Evolutionary conservation across 2,797 vertebrate genomes (phyloP), one percentile per base, ranked within the genome.

Genomic region (Gambelia wislizenii): DNA sequence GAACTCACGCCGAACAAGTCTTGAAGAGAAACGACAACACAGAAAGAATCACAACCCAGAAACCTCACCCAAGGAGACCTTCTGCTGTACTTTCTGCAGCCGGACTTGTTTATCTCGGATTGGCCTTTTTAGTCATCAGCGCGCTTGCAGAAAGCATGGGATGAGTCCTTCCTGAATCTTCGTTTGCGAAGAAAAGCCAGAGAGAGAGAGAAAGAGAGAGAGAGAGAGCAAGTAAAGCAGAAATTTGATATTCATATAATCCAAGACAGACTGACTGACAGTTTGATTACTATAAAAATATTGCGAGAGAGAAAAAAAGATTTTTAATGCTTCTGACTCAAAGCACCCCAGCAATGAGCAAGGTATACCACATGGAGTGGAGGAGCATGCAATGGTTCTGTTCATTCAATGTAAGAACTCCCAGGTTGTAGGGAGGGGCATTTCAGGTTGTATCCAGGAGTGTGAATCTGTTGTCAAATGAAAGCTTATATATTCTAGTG

Each of bases 381-480:
- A 44, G 18, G 30, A 72, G 4, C 18, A 44, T 56, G 49, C 64
- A 76, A 3, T 85, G 76, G 75, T 67, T 47, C 22, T n/a, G 33
- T 89, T 80, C 16, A 81, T 85, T 81, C 54, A 64, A 44, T 61
- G 59, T 49, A 80, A 49, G 42, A 61, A 85, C 81, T 25, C 52
- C 75, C 6, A 12, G 18, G 59, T 85, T 59, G 13, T 61, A 36
- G 76, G 83, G 85, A 67, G n/a, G 25, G 42, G 10, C 81, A 61
- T 49, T 85, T 89, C 64, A 85, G 61, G 69, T 42, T n/a, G 77
- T 64, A 39, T 22, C 83, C 33, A 33, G n/a, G 77, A 81, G n/a
- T 89, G 42, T 89, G 42, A 85, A 36, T 84, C 6, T 81, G n/a
- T 59, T 81, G 54, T 61, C 30, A 44, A 74, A 61, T 49, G 59